Evolutionary conservation across 2,797 vertebrate species (phyloP).

Genomic region (Stomatorhinus walkeri): DNA sequence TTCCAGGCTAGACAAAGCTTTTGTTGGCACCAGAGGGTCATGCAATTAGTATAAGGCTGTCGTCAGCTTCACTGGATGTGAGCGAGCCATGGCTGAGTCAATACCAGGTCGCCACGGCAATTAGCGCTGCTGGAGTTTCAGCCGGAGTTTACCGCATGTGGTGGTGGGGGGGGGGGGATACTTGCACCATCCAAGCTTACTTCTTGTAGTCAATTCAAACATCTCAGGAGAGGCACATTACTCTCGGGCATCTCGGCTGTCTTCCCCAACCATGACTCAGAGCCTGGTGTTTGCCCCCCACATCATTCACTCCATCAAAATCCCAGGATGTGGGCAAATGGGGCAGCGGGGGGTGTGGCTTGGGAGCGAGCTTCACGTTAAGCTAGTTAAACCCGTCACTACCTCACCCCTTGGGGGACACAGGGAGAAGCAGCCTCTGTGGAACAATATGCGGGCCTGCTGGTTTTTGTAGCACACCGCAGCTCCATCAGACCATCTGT

Average conservation of each 20-base stretch:
- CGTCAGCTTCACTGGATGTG: not conserved
- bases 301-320: not conserved
- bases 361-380: not conserved
- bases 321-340: not conserved
- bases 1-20: constrained; percentile 11
- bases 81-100: not conserved
- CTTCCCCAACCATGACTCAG: not conserved
- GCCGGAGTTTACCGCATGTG: not conserved
- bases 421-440: not conserved
- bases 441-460: not conserved
- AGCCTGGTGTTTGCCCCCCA: not conserved
- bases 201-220: not conserved
- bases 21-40: not conserved
- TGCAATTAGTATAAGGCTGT: constrained; percentile 17
- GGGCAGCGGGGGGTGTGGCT: not conserved
- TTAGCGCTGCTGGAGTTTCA: not conserved
- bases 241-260: not conserved
- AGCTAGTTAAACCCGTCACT: not conserved
- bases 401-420: not conserved
- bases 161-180: not conserved
- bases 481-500: constrained; percentile 12
- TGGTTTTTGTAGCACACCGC: not conserved
- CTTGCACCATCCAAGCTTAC: not conserved
- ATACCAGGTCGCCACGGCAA: constrained; percentile 13
- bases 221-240: not conserved